Conservation (phyloP, 2,113 vertebrate genomes). For the Aptenodytes patagonicus region DNA sequence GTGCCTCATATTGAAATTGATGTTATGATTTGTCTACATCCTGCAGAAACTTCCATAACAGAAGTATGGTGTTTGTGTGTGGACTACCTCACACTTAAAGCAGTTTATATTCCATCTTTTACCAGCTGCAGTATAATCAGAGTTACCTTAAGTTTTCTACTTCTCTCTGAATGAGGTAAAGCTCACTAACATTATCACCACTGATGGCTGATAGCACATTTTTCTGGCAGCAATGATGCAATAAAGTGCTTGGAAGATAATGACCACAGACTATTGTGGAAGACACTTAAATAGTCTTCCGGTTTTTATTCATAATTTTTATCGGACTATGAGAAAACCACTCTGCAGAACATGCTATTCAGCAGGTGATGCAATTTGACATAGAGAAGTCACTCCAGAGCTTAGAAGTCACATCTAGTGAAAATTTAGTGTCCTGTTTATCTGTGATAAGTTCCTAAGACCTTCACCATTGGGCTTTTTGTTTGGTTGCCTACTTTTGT, state of each 20-base stretch:
- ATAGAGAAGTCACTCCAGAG: neutral
- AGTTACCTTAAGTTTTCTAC: neutral
- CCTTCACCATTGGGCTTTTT: neutral
- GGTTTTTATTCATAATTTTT: neutral
- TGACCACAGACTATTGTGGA: neutral
- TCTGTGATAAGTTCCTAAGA: neutral
- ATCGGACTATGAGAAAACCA: neutral
- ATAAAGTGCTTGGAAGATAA: neutral
- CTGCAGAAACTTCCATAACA: neutral
- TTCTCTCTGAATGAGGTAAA: neutral
- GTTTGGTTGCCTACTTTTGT: neutral
- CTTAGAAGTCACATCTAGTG: neutral
- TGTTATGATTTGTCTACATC: neutral
- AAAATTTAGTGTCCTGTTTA: neutral
- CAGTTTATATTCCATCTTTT: neutral
- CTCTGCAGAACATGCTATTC: neutral
- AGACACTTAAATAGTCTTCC: neutral
- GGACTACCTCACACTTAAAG: neutral
- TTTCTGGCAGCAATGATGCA: neutral
- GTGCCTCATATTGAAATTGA: neutral
- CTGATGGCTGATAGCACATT: rapidly evolving
- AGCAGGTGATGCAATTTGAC: neutral
- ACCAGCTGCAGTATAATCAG: neutral
- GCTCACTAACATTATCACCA: neutral
- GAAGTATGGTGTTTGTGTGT: neutral